Percentiles rank a stretch among this genome's conserved stretches.
These are phyloP conservation scores for Atta cephalotes DNA, from an alignment of 1,140 invertebrate species.

Conservation along the genomic window DNA sequence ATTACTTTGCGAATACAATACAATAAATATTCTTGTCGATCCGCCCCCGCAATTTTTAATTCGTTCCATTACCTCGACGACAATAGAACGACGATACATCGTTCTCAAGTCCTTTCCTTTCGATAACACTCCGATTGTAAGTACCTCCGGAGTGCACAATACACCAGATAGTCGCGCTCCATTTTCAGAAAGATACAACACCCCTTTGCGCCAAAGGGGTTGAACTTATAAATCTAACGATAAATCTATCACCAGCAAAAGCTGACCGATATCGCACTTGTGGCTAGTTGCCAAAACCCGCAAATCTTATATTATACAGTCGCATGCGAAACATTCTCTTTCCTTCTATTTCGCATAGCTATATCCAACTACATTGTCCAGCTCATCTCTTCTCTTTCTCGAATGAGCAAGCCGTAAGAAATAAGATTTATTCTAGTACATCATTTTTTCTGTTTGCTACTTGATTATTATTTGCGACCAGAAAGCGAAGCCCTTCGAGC, in stretches of 20 bases:
- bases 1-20: conserved; percentile 1
- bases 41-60: conserved; percentile 41
- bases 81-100: background rate
- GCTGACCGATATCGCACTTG: conserved; percentile 68
- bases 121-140: conserved; percentile 58
- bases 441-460: conserved; percentile 63
- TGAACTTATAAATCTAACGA: conserved; percentile 54
- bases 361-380: background rate
- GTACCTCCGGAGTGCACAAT: conserved; percentile 37
- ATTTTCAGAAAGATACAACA: conserved; percentile 50
- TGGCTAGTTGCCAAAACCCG: conserved; percentile 71
- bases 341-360: conserved; percentile 2
- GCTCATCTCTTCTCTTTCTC: conserved; percentile 16
- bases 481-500: conserved; percentile 46
- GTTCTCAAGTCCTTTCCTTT: conserved; percentile 21
- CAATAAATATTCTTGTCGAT: conserved; percentile 35
- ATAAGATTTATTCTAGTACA: conserved; percentile 71
- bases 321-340: conserved; percentile 30
- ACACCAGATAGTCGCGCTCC: conserved; percentile 25
- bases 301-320: conserved; percentile 69
- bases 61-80: conserved; percentile 18
- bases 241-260: conserved; percentile 74
- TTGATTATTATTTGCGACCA: conserved; percentile 46
- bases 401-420: conserved; percentile 65
- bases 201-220: background rate